Conservation (phyloP, 2,888 invertebrate genomes). For the Holacanthella duospinosa region DNA sequence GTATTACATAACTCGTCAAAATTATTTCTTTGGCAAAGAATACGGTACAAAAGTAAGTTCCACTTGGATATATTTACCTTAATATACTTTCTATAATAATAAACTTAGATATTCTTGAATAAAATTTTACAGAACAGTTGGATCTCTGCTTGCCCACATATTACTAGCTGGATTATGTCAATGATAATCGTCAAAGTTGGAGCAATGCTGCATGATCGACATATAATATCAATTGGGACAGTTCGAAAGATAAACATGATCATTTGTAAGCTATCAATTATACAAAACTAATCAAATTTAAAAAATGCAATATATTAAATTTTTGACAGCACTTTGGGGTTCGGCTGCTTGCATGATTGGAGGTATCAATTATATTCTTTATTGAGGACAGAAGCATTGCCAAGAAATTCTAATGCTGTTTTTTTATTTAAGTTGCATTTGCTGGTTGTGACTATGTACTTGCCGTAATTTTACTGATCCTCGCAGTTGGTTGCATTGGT, state of each 20-base stretch:
- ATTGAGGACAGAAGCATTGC: too few species aligned
- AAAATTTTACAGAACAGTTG: conserved; percentile 36
- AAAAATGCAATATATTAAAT: too few species aligned
- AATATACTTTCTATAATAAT: too few species aligned
- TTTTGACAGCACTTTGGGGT: conserved; percentile 28
- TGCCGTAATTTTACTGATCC: conserved; percentile 34
- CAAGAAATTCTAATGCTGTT: too few species aligned
- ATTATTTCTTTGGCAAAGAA: too few species aligned
- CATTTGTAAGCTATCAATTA: conserved; percentile 30
- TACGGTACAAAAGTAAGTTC: too few species aligned
- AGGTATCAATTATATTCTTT: too few species aligned
- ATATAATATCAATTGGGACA: conserved; percentile 13
- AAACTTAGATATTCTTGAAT: not conserved
- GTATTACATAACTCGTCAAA: too few species aligned
- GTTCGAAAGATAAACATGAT: conserved; percentile 27
- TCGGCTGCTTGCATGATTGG: conserved; percentile 36
- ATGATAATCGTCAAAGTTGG: conserved; percentile 16
- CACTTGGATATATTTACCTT: too few species aligned
- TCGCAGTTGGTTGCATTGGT: conserved; percentile 21
- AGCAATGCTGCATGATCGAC: conserved; percentile 17
- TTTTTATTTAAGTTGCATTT: too few species aligned
- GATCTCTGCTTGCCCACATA: conserved; percentile 38
- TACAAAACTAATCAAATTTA: too few species aligned
- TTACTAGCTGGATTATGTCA: conserved; percentile 20
- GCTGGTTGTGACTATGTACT: conserved; percentile 34